phyloP scores from a whole-genome alignment of 2,797 vertebrate genomes.

The Catharus ustulatus region DNA sequence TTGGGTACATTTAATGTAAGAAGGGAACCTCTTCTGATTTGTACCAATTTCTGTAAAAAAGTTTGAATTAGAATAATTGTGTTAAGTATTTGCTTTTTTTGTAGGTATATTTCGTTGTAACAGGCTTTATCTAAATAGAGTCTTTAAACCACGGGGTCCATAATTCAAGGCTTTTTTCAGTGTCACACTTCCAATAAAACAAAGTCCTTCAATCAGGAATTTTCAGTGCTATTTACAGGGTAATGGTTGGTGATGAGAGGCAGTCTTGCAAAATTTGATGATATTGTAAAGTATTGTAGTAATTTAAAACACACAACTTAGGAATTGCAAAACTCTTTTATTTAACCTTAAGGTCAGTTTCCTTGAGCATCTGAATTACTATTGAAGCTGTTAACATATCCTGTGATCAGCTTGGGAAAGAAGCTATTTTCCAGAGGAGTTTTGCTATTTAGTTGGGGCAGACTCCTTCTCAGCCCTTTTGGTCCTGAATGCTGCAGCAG shows the following conservation, averaged over 20 bases:
- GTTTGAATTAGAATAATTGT: not conserved
- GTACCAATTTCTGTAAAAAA: not conserved
- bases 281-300: not conserved
- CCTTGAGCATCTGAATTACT: not conserved
- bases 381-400: not conserved
- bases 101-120: not conserved
- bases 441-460: not conserved
- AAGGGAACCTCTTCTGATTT: not conserved
- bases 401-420: not conserved
- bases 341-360: not conserved
- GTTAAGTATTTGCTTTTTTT: not conserved
- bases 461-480: not conserved
- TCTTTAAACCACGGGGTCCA: not conserved
- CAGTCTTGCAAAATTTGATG: not conserved
- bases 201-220: not conserved
- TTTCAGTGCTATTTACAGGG: not conserved
- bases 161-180: not conserved
- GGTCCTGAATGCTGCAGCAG: not conserved
- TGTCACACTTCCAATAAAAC: not conserved
- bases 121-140: not conserved
- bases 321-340: not conserved
- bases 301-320: not conserved
- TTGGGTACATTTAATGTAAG: not conserved
- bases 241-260: not conserved
- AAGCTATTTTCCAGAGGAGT: not conserved